A percentile compares a stretch with the other conserved stretches of the same genome.
Evolutionary conservation across 2,113 vertebrate genomes (phyloP).

Genomic region (Poecile atricapillus): DNA sequence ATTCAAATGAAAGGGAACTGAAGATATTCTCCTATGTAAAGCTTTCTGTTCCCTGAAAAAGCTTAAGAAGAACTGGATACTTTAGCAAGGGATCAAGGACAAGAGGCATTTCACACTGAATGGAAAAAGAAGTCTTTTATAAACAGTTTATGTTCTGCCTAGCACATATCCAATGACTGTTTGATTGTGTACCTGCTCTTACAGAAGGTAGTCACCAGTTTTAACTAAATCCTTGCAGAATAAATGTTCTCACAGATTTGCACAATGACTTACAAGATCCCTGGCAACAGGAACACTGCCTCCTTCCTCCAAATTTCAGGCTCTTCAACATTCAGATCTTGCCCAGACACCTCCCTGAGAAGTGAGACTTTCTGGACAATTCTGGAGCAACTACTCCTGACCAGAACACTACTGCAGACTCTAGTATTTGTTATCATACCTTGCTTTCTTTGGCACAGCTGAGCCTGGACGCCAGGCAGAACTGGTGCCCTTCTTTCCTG

Average conservation of each 20-base stretch:
- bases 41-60: conserved; percentile 46
- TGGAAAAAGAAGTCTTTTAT: conserved; percentile 49
- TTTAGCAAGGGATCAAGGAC: conserved; percentile 11
- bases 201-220: background rate
- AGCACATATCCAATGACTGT: background rate
- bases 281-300: background rate
- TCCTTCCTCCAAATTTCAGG: background rate
- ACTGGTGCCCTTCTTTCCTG: background rate
- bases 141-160: conserved; percentile 20
- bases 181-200: background rate
- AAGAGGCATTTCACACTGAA: background rate
- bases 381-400: background rate
- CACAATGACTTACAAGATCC: conserved; percentile 2
- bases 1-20: conserved; percentile 3
- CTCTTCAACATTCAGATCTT: background rate
- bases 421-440: background rate
- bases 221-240: background rate
- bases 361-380: background rate
- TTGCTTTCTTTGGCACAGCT: background rate
- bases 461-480: background rate
- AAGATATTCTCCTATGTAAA: background rate
- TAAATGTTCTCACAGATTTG: conserved; percentile 27
- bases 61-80: conserved; percentile 50
- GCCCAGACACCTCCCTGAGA: background rate
- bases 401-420: background rate